Evolutionary conservation across 2,797 vertebrate species (phyloP), one percentile per base, ranked within the genome.

Genomic region (Rallus crepitans): DNA sequence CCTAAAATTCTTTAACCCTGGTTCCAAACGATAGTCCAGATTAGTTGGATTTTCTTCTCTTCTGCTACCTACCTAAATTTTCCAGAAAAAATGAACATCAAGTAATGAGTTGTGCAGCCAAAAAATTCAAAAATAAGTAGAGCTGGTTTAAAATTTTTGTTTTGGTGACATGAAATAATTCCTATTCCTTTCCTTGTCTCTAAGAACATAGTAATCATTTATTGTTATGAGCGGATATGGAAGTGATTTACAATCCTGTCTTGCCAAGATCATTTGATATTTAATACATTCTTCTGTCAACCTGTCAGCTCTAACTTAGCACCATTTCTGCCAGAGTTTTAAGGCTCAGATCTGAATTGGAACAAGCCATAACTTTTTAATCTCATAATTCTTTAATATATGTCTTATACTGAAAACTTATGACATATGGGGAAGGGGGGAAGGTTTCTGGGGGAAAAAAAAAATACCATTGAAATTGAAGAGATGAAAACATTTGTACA

Each of bases 371-470:
- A 81, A 45, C 1, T 8, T 90, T 84, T 93, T 52, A 57, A 27
- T 87, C 5, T 55, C 21, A 18, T n/a, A 57, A 57, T 35, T 13
- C 9, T 66, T 85, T 81, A 68, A 75, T 21, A 48, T 39, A 76
- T 30, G n/a, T 63, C 2, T 3, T 50, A 28, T 17, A 55, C 6
- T 84, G 35, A 68, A 89, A 89, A 50, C 1, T 23, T 35, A 68
- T 60, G 15, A 13, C 12, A 53, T n/a, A 45, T 4, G 28, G 16
- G 76, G 63, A 1, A 35, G 11, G 17, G 66, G 6, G 5, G 7
- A 3, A 0, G 1, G 0, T 27, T 42, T 71, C 27, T 5, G 25
- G 35, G 35, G 37, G 10, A 37, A 23, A 47, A 21, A 17, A 75
- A 42, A 20, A 33, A 21, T 47, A 19, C 21, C 45, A 47, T 20